Evolutionary conservation across 2,797 vertebrate genomes (phyloP), one percentile per base, ranked within the genome.

Genomic region (Xiphorhynchus erythropygius): DNA sequence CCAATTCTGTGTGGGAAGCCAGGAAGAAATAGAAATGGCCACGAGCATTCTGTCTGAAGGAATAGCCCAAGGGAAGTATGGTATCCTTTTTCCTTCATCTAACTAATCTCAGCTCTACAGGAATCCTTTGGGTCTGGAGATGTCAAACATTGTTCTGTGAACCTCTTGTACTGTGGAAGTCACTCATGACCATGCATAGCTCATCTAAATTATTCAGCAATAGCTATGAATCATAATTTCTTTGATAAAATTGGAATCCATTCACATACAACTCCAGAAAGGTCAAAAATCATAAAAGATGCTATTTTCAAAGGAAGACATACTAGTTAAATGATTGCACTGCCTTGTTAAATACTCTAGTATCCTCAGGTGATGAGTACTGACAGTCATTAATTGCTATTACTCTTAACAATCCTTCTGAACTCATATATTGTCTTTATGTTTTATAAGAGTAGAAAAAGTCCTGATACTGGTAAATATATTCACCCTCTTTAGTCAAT

Each of bases 201-300:
- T 88, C n/a, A 11, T 63, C 16, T 62, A 65, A 87, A 81, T 86
- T 82, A 73, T 75, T 89, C 24, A 13, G 32, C 32, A 44, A 59
- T 11, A 47, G 42, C 50, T 76, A 4, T 39, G 69, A 90, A 57
- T 84, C 37, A 14, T 71, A 12, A 47, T 84, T 86, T 82, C 13
- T 41, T 67, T 84, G 39, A 37, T 63, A 42, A 81, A 86, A 73
- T n/a, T 41, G 35, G 16, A 30, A 70, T 39, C 44, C 23, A 30
- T 79, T 84, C 77, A 73, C 42, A 85, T 74, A 24, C 47, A 95
- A 30, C 23, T 73, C 47, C 47, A 90, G 80, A 76, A 91, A 81
- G 33, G 63, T 73, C 35, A 91, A 59, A 84, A 95, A 41, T 49
- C 23, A 21, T 69, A 47, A 11, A 32, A 67, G 17, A 12, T 75